Evolutionary conservation across 2,113 vertebrate species (phyloP), one percentile per base, ranked within the genome.

Genomic region (Epinephelus moara): DNA sequence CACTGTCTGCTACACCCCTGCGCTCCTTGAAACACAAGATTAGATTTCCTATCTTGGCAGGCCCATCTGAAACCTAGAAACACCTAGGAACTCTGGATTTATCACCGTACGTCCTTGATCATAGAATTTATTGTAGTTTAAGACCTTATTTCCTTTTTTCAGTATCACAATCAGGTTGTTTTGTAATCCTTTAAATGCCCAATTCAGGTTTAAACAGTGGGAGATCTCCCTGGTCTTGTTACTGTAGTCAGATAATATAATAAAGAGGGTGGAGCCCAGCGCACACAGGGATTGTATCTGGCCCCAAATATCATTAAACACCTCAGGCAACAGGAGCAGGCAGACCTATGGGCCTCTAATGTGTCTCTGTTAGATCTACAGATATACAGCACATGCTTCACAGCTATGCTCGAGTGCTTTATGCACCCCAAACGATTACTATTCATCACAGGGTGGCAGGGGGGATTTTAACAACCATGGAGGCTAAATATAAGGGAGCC

Each of bases 241-340:
- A 87, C 77, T 80, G 68, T 81, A 40, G 72, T 74, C 66, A 81
- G 55, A 81, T 85, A 79, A 85, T 72, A 76, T 66, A 70, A 84
- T 82, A 80, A 64, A 86, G 76, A 53, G 57, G 71, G 64, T 79
- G 42, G 61, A 70, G 47, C 64, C 57, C 40, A 13, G 47, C 47
- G 59, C 75, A 85, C 74, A 68, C 17, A 64, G 42, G 83, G 62
- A 55, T 62, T 74, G 33, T 78, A 78, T 82, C 40, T 49, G 42
- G 64, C 71, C 80, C 75, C 69, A 87, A 80, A 89, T 83, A 87
- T 84, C 70, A 85, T 91, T 82, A 69, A 78, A 78, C 77, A 77
- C 82, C 73, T 78, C 33, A 56, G 77, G 82, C 76, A 64, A 80
- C 64, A 67, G 37, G 18, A 81, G 76, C 70, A 78, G 60, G 64